These are phyloP conservation scores for Gavia stellata DNA, from an alignment of 2,113 vertebrate species.

Conservation along the genomic window DNA sequence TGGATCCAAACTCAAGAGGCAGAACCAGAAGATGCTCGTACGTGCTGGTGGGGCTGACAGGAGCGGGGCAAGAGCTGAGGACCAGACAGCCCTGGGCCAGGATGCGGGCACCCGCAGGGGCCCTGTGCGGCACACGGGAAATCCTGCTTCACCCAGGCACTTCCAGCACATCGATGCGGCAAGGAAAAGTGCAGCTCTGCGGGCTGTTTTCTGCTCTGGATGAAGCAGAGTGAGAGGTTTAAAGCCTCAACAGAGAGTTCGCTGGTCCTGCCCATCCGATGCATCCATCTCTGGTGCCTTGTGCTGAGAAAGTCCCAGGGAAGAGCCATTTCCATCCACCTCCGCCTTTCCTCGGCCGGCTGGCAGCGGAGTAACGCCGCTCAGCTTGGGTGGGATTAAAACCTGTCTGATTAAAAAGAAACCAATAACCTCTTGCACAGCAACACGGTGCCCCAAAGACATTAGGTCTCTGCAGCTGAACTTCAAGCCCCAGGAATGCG, in stretches of 20 bases:
- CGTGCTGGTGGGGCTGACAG: too few species aligned
- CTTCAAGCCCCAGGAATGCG: background rate
- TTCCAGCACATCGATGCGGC: background rate
- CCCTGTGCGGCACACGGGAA: accelerated
- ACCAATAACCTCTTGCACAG: accelerated
- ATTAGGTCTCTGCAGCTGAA: background rate
- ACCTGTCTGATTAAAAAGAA: background rate
- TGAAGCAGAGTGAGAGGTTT: background rate
- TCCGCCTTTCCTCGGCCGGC: background rate
- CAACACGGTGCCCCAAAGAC: accelerated
- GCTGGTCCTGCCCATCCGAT: accelerated
- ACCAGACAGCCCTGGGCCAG: background rate
- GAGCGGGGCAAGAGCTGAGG: background rate
- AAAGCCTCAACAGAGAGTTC: background rate
- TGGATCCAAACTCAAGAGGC: background rate
- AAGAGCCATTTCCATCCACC: background rate
- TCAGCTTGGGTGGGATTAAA: background rate
- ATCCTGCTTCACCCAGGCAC: background rate
- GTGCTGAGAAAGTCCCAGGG: background rate
- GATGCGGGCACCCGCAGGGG: accelerated
- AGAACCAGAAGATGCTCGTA: background rate
- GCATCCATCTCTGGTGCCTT: background rate
- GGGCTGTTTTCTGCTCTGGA: background rate
- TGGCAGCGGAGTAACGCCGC: background rate
- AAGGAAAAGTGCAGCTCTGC: background rate